These are phyloP conservation scores for Volucella zonaria DNA, from an alignment of 2,888 invertebrate species.

Conservation along the genomic window DNA sequence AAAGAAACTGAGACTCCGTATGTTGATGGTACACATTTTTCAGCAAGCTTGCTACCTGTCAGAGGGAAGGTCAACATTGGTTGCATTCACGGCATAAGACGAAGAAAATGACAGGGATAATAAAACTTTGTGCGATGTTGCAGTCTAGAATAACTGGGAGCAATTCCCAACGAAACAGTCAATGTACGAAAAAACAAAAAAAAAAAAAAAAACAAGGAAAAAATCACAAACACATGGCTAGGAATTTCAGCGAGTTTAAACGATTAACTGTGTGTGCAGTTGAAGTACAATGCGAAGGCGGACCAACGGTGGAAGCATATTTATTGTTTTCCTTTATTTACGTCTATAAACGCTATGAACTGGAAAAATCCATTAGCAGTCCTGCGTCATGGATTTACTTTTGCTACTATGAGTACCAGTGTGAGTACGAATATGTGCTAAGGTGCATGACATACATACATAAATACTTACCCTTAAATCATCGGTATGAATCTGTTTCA, in stretches of 20 bases:
- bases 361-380: slow-evolving; percentile 43
- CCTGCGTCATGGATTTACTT: slow-evolving; percentile 13
- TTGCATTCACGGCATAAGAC: slow-evolving; percentile 55
- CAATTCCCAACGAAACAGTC: background rate
- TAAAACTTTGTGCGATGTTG: slow-evolving; percentile 65
- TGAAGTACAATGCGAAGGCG: slow-evolving; percentile 44
- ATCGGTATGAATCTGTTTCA: slow-evolving; percentile 81
- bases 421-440: no score
- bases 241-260: slow-evolving; percentile 57
- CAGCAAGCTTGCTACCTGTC: slow-evolving; percentile 57
- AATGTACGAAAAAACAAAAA: background rate
- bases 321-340: slow-evolving; percentile 64
- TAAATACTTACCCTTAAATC: slow-evolving; percentile 79
- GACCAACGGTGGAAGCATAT: slow-evolving; percentile 57
- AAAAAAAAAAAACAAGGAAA: slow-evolving; percentile 5
- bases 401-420: slow-evolving; percentile 1
- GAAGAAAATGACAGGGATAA: slow-evolving; percentile 47
- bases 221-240: slow-evolving; percentile 40
- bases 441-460: background rate
- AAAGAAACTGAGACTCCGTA: slow-evolving; percentile 45
- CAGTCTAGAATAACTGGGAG: slow-evolving; percentile 40
- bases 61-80: slow-evolving; percentile 62
- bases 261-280: slow-evolving; percentile 61
- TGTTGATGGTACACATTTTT: slow-evolving; percentile 64
- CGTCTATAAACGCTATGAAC: slow-evolving; percentile 55